Evolutionary conservation across 2,888 invertebrate genomes (phyloP).

Genomic region (Biston betularia): DNA sequence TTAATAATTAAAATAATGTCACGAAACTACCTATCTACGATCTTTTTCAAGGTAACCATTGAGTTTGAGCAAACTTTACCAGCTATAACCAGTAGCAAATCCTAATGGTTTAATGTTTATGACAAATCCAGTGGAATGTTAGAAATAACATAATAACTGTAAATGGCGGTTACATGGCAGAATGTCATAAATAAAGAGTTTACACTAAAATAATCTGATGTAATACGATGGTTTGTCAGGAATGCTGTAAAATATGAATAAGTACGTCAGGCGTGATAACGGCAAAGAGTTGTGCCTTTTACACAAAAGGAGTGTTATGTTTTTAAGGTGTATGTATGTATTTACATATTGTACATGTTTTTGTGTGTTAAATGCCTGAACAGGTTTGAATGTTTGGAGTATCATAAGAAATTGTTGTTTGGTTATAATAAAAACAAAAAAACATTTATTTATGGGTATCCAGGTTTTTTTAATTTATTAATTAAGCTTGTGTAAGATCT

Average conservation of each 20-base stretch:
- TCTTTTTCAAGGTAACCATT: background rate
- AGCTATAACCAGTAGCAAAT: slow-evolving; percentile 5
- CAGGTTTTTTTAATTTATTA: too few species aligned
- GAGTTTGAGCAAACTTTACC: background rate
- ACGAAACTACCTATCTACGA: too few species aligned
- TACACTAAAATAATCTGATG: background rate
- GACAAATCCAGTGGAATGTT: slow-evolving; percentile 32
- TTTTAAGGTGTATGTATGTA: too few species aligned
- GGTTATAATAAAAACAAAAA: too few species aligned
- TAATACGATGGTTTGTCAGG: slow-evolving; percentile 10
- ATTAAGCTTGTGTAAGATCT: too few species aligned
- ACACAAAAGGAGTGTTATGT: too few species aligned
- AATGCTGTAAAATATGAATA: slow-evolving; percentile 1
- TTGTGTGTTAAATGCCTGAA: too few species aligned
- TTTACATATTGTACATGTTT: too few species aligned
- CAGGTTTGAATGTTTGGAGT: too few species aligned
- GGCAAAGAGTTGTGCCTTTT: background rate
- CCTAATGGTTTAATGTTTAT: background rate
- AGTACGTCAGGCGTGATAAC: background rate
- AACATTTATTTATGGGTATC: too few species aligned
- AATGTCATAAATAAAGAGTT: slow-evolving; percentile 24
- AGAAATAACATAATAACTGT: slow-evolving; percentile 16
- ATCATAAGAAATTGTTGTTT: too few species aligned
- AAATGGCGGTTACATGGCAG: background rate
- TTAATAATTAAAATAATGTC: too few species aligned